Base-by-base conservation (phyloP, 92 coral and sea anemone species). In the Palythoa heliodiscus region DNA sequence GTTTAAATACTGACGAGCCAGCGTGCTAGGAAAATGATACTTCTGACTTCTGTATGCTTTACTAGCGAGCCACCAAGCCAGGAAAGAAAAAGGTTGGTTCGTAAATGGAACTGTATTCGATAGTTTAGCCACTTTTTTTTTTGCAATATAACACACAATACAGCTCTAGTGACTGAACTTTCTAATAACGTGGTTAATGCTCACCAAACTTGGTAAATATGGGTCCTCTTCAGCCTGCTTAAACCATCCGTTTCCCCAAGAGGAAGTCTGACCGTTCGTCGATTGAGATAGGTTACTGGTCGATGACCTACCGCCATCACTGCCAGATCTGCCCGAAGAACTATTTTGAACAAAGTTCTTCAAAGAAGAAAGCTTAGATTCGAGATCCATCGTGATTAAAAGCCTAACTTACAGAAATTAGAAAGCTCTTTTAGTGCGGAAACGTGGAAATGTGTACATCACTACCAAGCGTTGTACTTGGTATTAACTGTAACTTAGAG, bases 291-390 rank as follows among this genome's bases (percentile, higher is more conserved):
- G 38, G 43, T 25, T 53, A 70, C 73, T 80, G 57, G 40, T 43
- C 11, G 76, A 39, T 13, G 60, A 37, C 12, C 24, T 55, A 52
- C 16, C 85, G 10, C 87, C 88, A 17, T 84, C 40, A 40, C 82
- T 77, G 0, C 93, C 81, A 1, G 83, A 75, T 90, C 82, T 92
- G 37, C 93, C 88, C 20, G 98, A 84, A 7, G 93, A 91, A 77
- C 96, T 94, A 86, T 89, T 90, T 17, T 91, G 84, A 73, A 95
- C 88, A 76, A 92, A 96, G 48, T 89, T 95, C 82, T 93, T 94
- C 19, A 96, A 89, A 38, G 97, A 97, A 69, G 92, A 95, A 20
- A 96, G 86, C 73, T 96, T 96, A 2, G 94, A 85, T 71, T 96
- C 99, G 77, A 96, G 82, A 70, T 90, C 93, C 95, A 93, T 93